phyloP scores from a whole-genome alignment of 1,140 invertebrate species.

The Cyclina sinensis region DNA sequence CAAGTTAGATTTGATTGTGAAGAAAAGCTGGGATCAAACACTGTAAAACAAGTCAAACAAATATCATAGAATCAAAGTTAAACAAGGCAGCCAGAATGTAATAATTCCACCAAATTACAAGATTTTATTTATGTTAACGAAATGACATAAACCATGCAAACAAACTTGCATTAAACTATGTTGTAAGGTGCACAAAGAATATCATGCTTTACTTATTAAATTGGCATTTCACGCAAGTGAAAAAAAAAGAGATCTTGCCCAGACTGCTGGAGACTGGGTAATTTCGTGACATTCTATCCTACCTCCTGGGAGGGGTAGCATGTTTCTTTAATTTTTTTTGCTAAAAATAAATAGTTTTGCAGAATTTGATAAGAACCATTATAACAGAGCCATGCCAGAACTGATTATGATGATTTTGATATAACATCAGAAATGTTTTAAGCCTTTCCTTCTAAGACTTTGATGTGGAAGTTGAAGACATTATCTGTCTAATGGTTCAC shows the following conservation, averaged over 20 bases:
- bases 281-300: not conserved
- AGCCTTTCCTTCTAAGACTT: not conserved
- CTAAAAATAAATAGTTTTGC: not conserved
- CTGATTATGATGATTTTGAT: not conserved
- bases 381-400: not conserved
- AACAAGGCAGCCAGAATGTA: no score
- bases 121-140: no score
- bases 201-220: no score
- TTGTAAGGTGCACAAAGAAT: no score
- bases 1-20: no score
- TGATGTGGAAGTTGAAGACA: not conserved
- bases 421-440: not conserved
- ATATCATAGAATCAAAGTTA: no score
- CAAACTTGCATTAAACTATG: no score
- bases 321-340: not conserved
- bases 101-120: no score
- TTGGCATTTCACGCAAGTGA: not conserved
- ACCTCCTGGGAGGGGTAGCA: not conserved
- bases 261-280: not conserved
- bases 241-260: not conserved
- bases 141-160: no score
- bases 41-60: no score
- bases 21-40: no score
- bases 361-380: not conserved
- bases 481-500: no score